These are phyloP conservation scores for Protonemura montana DNA, from an alignment of 2,888 invertebrate genomes.

Conservation along the genomic window DNA sequence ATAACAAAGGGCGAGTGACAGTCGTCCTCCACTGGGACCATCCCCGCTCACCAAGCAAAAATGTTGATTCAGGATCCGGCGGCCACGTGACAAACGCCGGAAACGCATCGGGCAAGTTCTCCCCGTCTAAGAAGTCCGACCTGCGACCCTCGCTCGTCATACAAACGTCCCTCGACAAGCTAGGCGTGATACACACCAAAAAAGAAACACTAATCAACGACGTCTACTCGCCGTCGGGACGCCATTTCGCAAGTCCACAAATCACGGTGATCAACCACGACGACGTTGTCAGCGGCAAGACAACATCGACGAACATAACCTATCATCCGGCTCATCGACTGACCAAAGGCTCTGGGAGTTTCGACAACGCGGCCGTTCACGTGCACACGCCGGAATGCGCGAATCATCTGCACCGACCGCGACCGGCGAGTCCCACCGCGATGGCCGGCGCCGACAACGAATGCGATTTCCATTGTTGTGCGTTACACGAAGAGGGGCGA, in stretches of 20 bases:
- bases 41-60: slow-evolving; percentile 64
- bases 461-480: slow-evolving; percentile 96
- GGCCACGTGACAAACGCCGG: slow-evolving; percentile 52
- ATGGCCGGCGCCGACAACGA: slow-evolving; percentile 71
- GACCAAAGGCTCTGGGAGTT: slow-evolving; percentile 66
- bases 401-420: slow-evolving; percentile 71
- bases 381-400: slow-evolving; percentile 85
- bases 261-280: slow-evolving; percentile 95
- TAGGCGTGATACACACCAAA: slow-evolving; percentile 56
- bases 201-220: slow-evolving; percentile 70
- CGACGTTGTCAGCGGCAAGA: slow-evolving; percentile 65
- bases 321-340: slow-evolving; percentile 58
- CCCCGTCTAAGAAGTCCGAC: slow-evolving; percentile 65
- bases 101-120: slow-evolving; percentile 61
- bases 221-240: slow-evolving; percentile 59
- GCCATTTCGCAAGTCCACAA: slow-evolving; percentile 75
- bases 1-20: slow-evolving; percentile 96
- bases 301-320: slow-evolving; percentile 61
- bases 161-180: slow-evolving; percentile 78
- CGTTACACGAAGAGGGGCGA: slow-evolving; percentile 90
- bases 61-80: slow-evolving; percentile 55
- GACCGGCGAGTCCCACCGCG: slow-evolving; percentile 70
- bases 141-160: slow-evolving; percentile 76
- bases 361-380: slow-evolving; percentile 78
- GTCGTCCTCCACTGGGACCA: slow-evolving; percentile 97